Evolutionary conservation across 2,888 invertebrate genomes (phyloP).

Genomic region (Acleris laterana): DNA sequence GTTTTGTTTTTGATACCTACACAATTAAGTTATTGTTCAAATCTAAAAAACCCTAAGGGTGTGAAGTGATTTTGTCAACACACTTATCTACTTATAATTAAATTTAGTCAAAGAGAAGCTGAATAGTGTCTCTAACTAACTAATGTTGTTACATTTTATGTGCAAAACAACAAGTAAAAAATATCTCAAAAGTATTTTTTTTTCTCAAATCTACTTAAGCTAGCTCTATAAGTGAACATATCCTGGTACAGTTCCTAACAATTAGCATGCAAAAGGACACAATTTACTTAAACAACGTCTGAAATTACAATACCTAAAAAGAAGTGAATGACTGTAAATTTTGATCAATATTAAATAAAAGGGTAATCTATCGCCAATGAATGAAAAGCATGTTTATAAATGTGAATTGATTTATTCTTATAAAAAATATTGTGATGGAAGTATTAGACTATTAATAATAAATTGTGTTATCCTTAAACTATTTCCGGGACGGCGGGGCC

Average conservation of each 20-base stretch:
- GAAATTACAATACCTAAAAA: conserved; percentile 57
- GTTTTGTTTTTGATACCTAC: too few species aligned
- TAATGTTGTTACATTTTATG: not conserved
- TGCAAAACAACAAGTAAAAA: not conserved
- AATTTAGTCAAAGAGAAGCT: too few species aligned
- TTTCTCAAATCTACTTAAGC: not conserved
- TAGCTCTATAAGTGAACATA: conserved; percentile 5
- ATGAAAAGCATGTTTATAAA: conserved; percentile 76
- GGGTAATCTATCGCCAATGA: conserved; percentile 68
- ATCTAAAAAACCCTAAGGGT: too few species aligned
- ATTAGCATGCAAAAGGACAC: conserved; percentile 80
- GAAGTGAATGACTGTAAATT: conserved; percentile 81
- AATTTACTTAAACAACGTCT: conserved; percentile 45
- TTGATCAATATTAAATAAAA: conserved; percentile 51
- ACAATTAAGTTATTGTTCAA: too few species aligned
- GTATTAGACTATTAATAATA: conserved; percentile 41
- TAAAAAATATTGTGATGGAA: conserved; percentile 61
- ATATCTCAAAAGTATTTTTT: too few species aligned
- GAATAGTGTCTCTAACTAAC: too few species aligned
- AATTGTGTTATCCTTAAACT: conserved; percentile 71
- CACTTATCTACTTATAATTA: too few species aligned
- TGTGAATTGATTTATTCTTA: conserved; percentile 71
- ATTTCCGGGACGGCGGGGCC: conserved; percentile 79
- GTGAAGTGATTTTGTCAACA: too few species aligned
- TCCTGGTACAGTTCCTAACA: conserved; percentile 36